phyloP scores from a whole-genome alignment of 2,888 invertebrate species.

The Pinctada fucata region DNA sequence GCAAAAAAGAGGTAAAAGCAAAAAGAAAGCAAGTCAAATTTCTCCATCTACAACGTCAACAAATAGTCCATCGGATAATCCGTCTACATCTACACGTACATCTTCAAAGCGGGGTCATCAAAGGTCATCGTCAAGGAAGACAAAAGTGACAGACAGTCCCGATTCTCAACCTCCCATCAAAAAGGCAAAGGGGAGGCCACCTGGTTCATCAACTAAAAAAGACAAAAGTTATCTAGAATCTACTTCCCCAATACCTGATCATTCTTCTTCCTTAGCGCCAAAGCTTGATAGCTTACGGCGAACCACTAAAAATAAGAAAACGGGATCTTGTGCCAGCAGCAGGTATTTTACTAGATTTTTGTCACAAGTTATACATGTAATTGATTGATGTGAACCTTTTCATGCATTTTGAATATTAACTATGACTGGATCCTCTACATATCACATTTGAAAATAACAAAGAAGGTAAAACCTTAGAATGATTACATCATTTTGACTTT shows the following conservation, averaged over 20 bases:
- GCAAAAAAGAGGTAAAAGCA: conserved; percentile 28
- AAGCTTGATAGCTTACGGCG: conserved; percentile 63
- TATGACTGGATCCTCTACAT: too few relatives aligned
- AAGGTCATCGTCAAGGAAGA: background rate
- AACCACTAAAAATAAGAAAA: conserved; percentile 72
- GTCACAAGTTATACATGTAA: too few relatives aligned
- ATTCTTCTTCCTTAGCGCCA: conserved; percentile 49
- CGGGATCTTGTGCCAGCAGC: conserved; percentile 84
- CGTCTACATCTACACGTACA: background rate
- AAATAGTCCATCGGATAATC: background rate
- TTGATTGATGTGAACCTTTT: too few relatives aligned
- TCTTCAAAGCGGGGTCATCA: background rate
- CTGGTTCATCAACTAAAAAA: conserved; percentile 4
- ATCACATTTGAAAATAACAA: too few relatives aligned
- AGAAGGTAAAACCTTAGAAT: too few relatives aligned
- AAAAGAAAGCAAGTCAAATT: conserved; percentile 37
- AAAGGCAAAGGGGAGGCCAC: conserved; percentile 29
- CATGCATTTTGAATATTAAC: too few relatives aligned
- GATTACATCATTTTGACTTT: background rate
- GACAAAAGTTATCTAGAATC: background rate
- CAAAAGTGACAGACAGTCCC: conserved; percentile 17
- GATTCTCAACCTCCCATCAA: conserved; percentile 43
- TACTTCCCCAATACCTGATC: conserved; percentile 8
- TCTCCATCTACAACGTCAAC: background rate
- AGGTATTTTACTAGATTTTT: conserved; percentile 69